Evolutionary conservation across 2,888 invertebrate genomes (phyloP).

Genomic region (Ephialtes manifestator): DNA sequence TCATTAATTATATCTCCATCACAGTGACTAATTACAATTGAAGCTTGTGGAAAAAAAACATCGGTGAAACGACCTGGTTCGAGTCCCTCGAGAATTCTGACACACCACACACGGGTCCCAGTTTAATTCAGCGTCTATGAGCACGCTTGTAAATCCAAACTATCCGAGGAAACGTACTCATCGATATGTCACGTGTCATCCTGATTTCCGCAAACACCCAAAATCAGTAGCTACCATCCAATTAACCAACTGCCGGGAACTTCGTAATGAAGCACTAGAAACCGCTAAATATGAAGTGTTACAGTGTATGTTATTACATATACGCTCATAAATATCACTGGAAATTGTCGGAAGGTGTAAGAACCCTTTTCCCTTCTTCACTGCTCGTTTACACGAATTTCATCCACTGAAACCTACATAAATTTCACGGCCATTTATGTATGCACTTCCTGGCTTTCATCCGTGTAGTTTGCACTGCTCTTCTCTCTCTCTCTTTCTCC

Average conservation of each 20-base stretch:
- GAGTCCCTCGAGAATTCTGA: slow-evolving; percentile 6
- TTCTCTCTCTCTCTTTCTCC: background rate
- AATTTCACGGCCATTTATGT: slow-evolving; percentile 25
- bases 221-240: slow-evolving; percentile 16
- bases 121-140: background rate
- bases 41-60: background rate
- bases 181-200: slow-evolving; percentile 2
- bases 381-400: slow-evolving; percentile 9
- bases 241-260: slow-evolving; percentile 38
- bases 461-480: background rate
- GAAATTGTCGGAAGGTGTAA: background rate
- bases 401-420: slow-evolving; percentile 15
- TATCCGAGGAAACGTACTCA: background rate
- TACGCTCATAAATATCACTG: background rate
- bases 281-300: background rate
- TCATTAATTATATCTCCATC: background rate
- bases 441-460: background rate
- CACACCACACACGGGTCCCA: background rate
- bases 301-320: background rate
- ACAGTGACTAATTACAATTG: background rate
- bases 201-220: background rate
- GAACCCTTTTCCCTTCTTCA: background rate
- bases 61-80: background rate
- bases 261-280: slow-evolving; percentile 37
- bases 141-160: background rate